Evolutionary conservation across 2,888 invertebrate species (phyloP).

Genomic region (Sphinx pinastri): DNA sequence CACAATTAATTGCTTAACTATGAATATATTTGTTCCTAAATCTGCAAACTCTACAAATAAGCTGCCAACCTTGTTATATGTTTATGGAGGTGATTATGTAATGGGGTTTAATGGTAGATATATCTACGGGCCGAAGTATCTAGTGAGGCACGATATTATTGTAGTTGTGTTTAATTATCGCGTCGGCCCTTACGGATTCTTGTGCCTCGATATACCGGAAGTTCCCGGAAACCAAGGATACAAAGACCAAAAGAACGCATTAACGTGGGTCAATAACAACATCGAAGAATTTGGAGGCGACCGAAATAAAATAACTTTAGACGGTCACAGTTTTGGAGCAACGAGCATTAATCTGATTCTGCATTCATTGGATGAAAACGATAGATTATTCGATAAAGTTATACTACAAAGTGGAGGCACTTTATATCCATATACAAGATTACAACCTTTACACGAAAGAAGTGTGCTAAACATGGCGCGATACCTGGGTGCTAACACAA

Average conservation of each 20-base stretch:
- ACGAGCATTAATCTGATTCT: conserved; percentile 40
- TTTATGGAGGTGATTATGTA: conserved; percentile 23
- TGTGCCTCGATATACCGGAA: conserved; percentile 40
- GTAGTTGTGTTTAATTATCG: conserved; percentile 44
- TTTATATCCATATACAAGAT: background rate
- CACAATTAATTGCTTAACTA: conserved; percentile 77
- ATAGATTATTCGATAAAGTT: conserved; percentile 37
- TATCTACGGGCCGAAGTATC: conserved; percentile 43
- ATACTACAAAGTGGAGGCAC: conserved; percentile 32
- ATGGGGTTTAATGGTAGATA: conserved; percentile 42
- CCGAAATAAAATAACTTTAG: conserved; percentile 43
- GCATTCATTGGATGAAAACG: conserved; percentile 33
- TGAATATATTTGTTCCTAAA: conserved; percentile 30
- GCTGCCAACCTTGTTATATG: conserved; percentile 27
- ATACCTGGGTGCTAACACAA: conserved; percentile 22
- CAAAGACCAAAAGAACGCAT: conserved; percentile 48
- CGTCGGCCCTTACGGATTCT: conserved; percentile 42
- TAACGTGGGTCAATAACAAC: conserved; percentile 51
- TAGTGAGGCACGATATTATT: conserved; percentile 42
- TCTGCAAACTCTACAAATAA: background rate
- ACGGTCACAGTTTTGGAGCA: conserved; percentile 48
- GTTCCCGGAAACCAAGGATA: conserved; percentile 48
- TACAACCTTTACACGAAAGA: background rate
- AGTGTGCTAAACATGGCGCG: conserved; percentile 6
- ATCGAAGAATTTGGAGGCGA: conserved; percentile 51